Evolutionary conservation across 2,888 invertebrate genomes (phyloP), one percentile per base, ranked within the genome.

Genomic region (Hypomecis punctinalis): DNA sequence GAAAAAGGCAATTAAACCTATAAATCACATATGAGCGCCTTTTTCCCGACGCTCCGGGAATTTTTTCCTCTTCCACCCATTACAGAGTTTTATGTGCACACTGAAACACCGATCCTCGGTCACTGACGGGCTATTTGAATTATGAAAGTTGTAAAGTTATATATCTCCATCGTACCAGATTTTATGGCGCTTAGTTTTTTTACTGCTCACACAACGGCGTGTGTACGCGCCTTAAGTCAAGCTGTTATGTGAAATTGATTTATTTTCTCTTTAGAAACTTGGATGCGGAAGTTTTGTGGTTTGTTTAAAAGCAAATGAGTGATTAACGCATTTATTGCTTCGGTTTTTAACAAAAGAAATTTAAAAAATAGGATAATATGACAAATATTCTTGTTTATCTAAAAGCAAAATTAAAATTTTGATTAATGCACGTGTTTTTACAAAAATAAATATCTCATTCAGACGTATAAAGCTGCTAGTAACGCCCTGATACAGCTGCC

Each of bases 141-240:
- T 90, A 92, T 90, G 89, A 88, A 88, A 87, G 86, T 85, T 86
- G 83, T 87, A 86, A 86, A 85, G 84, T 82, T 82, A 80, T 91
- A 90, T 90, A 91, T 91, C 86, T 88, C 85, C 78, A 85, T 84
- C 81, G 80, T 73, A 72, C 70, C 73, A 75, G 67, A 84, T 85
- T 89, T 90, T 90, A 90, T 84, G 82, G 83, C 78, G 78, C 79
- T 83, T 82, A 84, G 84, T 89, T 85, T 84, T 85, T 86, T 84
- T 83, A 80, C 78, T 72, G 76, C 71, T 79, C 82, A 83, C 82
- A 85, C 83, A 86, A 70, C 73, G 73, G 73, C 72, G 76, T 86
- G 84, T 86, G 81, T 82, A 81, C 82, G 74, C 69, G 81, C 82
- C 71, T 80, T 91, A 90, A 88, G 90, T 90, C 85, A 89, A 72